A percentile compares a stretch with the other conserved stretches of the same genome.
phyloP scores from a whole-genome alignment of 2,113 vertebrate species.

The Scalopus aquaticus region DNA sequence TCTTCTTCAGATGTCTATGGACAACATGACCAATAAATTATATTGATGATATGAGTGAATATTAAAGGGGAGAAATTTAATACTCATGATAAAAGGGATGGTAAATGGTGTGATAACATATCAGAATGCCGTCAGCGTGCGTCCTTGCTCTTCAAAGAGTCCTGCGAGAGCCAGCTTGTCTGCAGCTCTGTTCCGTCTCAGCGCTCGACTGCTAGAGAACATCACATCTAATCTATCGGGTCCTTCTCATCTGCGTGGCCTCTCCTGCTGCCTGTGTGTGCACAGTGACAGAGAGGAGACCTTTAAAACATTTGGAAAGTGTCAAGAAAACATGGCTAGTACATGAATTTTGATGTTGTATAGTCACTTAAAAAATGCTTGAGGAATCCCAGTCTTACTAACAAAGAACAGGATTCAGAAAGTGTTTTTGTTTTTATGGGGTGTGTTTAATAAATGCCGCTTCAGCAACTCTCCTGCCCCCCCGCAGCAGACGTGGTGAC shows the following conservation, averaged over 20 bases:
- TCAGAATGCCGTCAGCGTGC: too few species aligned
- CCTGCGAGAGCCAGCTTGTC: neutral
- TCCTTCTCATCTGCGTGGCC: neutral
- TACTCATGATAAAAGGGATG: neutral
- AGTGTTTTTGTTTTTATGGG: neutral
- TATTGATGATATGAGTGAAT: neutral
- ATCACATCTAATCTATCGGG: neutral
- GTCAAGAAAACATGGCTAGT: neutral
- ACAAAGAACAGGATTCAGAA: neutral
- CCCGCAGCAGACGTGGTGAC: constrained; percentile 3
- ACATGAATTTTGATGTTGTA: neutral
- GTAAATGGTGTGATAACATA: too few species aligned
- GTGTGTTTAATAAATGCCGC: constrained; percentile 8
- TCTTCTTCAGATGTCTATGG: neutral
- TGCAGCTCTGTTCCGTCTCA: neutral
- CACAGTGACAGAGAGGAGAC: neutral
- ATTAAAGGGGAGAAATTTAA: neutral
- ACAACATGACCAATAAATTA: neutral
- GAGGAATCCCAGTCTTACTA: neutral
- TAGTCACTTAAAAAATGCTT: neutral
- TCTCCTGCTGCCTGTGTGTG: neutral
- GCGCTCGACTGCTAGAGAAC: neutral
- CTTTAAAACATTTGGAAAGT: neutral
- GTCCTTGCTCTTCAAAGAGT: neutral
- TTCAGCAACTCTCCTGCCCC: neutral